Conservation (phyloP, 2,113 vertebrate genomes). For the Pteruthius melanotis region DNA sequence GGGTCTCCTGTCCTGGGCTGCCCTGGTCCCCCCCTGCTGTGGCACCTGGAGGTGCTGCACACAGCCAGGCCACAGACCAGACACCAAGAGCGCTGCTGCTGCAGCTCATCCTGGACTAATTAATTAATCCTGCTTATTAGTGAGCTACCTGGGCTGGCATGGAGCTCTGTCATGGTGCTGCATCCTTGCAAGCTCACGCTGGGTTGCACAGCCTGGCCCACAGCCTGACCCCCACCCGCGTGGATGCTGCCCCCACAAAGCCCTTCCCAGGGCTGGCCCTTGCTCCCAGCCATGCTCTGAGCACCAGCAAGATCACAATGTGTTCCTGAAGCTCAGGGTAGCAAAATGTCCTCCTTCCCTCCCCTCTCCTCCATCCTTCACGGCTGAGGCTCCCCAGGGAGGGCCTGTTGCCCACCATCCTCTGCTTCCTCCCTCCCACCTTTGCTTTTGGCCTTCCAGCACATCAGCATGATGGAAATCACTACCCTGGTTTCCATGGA, state of each 20-base stretch:
- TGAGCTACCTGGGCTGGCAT: not conserved
- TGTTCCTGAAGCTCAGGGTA: not conserved
- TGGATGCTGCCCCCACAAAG: accelerated
- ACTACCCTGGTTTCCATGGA: constrained; percentile 10
- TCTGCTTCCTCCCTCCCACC: not conserved
- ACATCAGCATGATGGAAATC: not conserved
- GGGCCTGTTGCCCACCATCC: accelerated
- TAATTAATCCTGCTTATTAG: not conserved
- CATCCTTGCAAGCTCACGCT: accelerated
- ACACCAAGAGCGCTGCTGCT: accelerated
- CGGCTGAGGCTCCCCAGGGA: not conserved
- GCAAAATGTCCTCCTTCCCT: not conserved
- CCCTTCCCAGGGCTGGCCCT: not conserved
- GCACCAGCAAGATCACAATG: not conserved
- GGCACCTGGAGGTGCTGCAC: not conserved
- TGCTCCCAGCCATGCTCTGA: not conserved
- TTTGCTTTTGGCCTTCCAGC: not conserved
- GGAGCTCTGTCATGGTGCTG: not conserved
- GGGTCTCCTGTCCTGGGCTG: not conserved
- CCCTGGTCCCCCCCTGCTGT: not conserved
- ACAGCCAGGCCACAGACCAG: not conserved
- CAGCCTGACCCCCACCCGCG: accelerated
- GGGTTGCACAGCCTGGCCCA: not conserved
- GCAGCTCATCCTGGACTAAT: not conserved
- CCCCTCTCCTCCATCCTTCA: not conserved